These are phyloP conservation scores for Morpho helenor DNA, from an alignment of 2,888 invertebrate species.

Conservation along the genomic window DNA sequence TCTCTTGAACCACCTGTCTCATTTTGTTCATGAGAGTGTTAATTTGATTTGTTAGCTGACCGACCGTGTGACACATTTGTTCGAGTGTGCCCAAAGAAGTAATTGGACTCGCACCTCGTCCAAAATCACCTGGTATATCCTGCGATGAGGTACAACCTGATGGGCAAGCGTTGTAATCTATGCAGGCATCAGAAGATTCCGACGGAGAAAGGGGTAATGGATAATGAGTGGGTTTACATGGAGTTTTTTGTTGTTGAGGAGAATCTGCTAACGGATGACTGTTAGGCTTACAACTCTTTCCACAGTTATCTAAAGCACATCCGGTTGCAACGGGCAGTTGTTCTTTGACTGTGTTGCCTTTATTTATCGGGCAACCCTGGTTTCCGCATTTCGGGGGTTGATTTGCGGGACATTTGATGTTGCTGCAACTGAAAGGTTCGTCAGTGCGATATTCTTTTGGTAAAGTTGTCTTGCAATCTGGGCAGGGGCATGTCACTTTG, in stretches of 20 bases:
- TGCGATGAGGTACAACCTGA: conserved; percentile 26
- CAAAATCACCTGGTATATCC: conserved; percentile 35
- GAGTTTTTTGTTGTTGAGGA: conserved; percentile 8
- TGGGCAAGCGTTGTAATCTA: conserved; percentile 25
- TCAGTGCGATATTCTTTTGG: conserved; percentile 49
- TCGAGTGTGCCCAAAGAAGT: conserved; percentile 38
- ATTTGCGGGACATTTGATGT: conserved; percentile 50
- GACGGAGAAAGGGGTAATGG: conserved; percentile 5
- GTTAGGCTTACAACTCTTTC: conserved; percentile 36
- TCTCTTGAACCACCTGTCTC: conserved; percentile 37
- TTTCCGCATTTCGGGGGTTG: conserved; percentile 38
- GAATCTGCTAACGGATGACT: conserved; percentile 27
- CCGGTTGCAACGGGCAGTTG: conserved; percentile 14
- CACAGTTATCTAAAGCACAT: conserved; percentile 39
- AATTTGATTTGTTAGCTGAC: conserved; percentile 40
- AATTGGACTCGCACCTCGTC: conserved; percentile 11
- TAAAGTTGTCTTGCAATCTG: conserved; percentile 48
- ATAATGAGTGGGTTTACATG: conserved; percentile 16
- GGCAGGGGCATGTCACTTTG: conserved; percentile 61
- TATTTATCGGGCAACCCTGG: conserved; percentile 36
- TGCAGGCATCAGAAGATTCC: conserved; percentile 21
- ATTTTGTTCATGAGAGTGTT: conserved; percentile 38
- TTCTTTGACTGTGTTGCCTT: conserved; percentile 16
- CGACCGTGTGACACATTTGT: conserved; percentile 43
- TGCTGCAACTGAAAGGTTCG: conserved; percentile 46